Evolutionary conservation across 2,888 invertebrate species (phyloP).

Genomic region (Aproaerema taeniolella): DNA sequence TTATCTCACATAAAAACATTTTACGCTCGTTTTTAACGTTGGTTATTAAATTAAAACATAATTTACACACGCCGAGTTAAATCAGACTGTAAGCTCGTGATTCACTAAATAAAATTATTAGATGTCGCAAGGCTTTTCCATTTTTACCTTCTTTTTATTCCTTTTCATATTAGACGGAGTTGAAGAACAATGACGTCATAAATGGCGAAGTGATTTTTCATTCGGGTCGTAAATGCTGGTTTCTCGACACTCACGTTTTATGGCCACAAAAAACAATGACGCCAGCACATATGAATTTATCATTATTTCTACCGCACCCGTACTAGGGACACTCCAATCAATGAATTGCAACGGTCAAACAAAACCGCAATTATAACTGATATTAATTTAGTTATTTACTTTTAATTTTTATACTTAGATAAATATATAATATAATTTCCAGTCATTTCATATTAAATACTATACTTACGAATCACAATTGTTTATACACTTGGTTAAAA

Average conservation of each 20-base stretch:
- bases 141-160: constrained; percentile 36
- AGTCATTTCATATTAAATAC: no score
- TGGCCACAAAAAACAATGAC: constrained; percentile 40
- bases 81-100: constrained; percentile 64
- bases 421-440: no score
- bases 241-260: constrained; percentile 32
- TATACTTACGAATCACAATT: no score
- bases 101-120: constrained; percentile 66
- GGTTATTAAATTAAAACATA: constrained; percentile 73
- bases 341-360: no score
- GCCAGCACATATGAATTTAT: constrained; percentile 18
- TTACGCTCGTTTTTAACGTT: constrained; percentile 61
- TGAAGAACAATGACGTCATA: constrained; percentile 25
- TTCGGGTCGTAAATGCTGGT: constrained; percentile 48
- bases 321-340: no score
- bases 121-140: constrained; percentile 45
- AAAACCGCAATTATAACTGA: no score
- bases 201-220: constrained; percentile 59
- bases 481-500: no score
- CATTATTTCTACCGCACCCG: constrained; percentile 19
- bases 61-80: constrained; percentile 68
- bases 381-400: no score
- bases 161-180: constrained; percentile 33
- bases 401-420: no score
- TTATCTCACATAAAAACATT: constrained; percentile 71